Percentiles rank a stretch among this genome's conserved stretches.
phyloP scores from a whole-genome alignment of 35 echinoderm and acorn worm genomes.

The Hemicentrotus pulcherrimus region DNA sequence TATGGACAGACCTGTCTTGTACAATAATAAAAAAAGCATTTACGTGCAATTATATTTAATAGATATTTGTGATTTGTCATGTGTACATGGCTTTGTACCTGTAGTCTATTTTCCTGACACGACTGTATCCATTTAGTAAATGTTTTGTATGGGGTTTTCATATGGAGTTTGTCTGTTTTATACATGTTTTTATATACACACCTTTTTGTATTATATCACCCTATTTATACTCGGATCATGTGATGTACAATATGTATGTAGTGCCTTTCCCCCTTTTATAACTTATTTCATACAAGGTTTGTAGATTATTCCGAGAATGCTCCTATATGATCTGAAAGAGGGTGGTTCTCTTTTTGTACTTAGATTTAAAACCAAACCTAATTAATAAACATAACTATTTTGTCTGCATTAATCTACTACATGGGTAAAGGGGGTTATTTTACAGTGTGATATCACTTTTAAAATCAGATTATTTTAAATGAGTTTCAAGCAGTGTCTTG shows the following conservation, averaged over 20 bases:
- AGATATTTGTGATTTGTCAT: background rate
- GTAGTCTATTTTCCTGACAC: background rate
- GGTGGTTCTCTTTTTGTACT: background rate
- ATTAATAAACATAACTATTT: too few species aligned
- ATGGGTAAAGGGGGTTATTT: too few species aligned
- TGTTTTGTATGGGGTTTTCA: background rate
- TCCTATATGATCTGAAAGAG: background rate
- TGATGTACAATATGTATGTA: background rate
- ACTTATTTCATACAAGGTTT: background rate
- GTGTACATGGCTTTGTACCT: background rate
- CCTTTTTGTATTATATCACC: background rate
- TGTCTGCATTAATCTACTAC: too few species aligned
- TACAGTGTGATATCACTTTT: too few species aligned
- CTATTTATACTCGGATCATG: slow-evolving; percentile 4
- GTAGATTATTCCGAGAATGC: background rate
- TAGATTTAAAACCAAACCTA: background rate
- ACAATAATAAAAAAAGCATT: background rate
- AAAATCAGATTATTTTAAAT: too few species aligned
- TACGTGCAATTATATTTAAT: background rate
- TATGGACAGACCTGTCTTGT: background rate
- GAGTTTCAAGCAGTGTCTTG: too few species aligned
- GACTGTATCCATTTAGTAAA: background rate
- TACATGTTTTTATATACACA: background rate
- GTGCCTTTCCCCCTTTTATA: background rate
- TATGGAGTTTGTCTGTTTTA: background rate